Conservation (phyloP, 2,888 invertebrate genomes). For the Deilephila elpenor region DNA sequence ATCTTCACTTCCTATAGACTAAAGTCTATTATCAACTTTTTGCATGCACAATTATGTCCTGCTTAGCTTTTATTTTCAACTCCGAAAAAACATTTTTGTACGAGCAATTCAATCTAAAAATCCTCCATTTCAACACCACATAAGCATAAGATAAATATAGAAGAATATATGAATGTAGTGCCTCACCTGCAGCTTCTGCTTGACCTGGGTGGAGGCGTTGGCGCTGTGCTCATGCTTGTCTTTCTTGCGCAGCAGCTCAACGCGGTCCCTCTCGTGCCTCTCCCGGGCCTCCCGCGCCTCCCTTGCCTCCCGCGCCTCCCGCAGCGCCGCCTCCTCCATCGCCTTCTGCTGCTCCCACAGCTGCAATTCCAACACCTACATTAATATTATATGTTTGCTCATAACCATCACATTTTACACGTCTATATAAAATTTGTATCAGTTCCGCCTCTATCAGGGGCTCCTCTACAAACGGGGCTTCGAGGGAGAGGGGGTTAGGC, state of each 20-base stretch:
- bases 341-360: constrained; percentile 96
- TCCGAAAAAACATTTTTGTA: no score
- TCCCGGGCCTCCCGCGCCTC: constrained; percentile 89
- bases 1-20: no score
- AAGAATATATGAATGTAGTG: neutral
- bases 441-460: no score
- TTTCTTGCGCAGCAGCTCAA: constrained; percentile 95
- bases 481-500: neutral
- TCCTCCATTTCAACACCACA: neutral
- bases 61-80: no score
- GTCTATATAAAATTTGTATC: neutral
- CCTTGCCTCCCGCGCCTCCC: constrained; percentile 92
- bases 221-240: constrained; percentile 98
- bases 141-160: no score
- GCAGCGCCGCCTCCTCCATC: constrained; percentile 91
- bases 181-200: constrained; percentile 95
- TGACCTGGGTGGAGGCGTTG: constrained; percentile 97
- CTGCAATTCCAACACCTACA: constrained; percentile 75
- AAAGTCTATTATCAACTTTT: no score
- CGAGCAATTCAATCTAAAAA: no score
- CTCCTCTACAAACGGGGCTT: no score
- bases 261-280: constrained; percentile 90
- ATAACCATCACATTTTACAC: neutral
- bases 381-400: constrained; percentile 22
- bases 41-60: no score